phyloP scores from a whole-genome alignment of 2,888 invertebrate genomes.

The Nymphalis urticae region DNA sequence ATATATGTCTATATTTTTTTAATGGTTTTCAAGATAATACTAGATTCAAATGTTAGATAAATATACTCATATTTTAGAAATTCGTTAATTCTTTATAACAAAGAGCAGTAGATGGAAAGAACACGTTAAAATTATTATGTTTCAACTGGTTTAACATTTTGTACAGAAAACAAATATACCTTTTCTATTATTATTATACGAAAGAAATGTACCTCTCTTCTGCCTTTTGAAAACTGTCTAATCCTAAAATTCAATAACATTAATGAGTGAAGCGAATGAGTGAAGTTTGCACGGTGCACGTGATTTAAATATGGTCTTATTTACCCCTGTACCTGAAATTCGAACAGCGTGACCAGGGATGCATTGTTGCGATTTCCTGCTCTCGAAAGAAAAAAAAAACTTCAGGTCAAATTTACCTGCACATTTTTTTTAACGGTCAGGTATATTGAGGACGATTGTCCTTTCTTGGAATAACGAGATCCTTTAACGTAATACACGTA shows the following conservation, averaged over 20 bases:
- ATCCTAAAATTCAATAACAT: constrained; percentile 20
- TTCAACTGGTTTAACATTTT: too few relatives aligned
- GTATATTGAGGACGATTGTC: constrained; percentile 51
- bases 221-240: constrained; percentile 13
- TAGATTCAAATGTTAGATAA: too few relatives aligned
- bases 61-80: too few relatives aligned
- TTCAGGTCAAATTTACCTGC: constrained; percentile 62
- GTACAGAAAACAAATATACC: too few relatives aligned
- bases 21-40: too few relatives aligned
- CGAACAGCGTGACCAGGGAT: constrained; percentile 52
- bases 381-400: constrained; percentile 45
- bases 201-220: neutral
- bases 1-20: too few relatives aligned
- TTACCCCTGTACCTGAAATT: constrained; percentile 31
- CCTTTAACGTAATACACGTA: constrained; percentile 47
- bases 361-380: constrained; percentile 73
- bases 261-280: constrained; percentile 11
- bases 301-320: constrained; percentile 7
- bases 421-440: constrained; percentile 59
- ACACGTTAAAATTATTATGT: too few relatives aligned
- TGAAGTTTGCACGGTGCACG: neutral
- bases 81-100: too few relatives aligned
- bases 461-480: constrained; percentile 54
- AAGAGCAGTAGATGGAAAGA: too few relatives aligned
- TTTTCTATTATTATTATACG: neutral